phyloP scores from a whole-genome alignment of 2,797 vertebrate genomes.

The Mallotus villosus region DNA sequence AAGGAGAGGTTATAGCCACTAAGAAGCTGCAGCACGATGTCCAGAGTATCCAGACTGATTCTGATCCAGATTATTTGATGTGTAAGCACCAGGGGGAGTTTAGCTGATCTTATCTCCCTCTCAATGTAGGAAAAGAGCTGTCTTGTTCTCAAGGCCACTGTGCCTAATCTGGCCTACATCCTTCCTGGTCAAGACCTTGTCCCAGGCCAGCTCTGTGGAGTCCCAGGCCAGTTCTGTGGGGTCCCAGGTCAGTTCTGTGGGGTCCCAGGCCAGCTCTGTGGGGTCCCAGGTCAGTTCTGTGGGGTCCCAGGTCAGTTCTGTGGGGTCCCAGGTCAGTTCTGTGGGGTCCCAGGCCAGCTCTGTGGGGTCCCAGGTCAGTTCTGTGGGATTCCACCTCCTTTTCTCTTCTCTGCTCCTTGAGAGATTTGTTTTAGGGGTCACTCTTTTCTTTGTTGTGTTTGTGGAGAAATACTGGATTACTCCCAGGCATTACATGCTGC shows the following conservation, averaged over 20 bases:
- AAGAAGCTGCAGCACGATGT: background rate
- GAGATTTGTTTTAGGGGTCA: too few relatives aligned
- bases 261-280: background rate
- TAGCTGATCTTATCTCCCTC: constrained; percentile 22
- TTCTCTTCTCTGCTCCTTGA: too few relatives aligned
- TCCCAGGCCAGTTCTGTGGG: background rate
- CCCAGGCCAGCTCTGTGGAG: background rate
- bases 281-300: background rate
- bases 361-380: background rate
- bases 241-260: background rate
- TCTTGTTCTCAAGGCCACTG: constrained; percentile 14
- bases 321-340: background rate
- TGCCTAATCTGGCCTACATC: constrained; percentile 29
- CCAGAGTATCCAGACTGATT: constrained; percentile 16
- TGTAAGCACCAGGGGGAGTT: constrained; percentile 6
- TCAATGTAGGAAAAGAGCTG: constrained; percentile 13
- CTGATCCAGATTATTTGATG: constrained; percentile 14
- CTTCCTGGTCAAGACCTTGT: constrained; percentile 16
- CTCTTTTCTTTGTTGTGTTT: too few relatives aligned
- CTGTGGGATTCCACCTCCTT: too few relatives aligned
- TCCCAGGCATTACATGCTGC: too few relatives aligned
- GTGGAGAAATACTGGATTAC: too few relatives aligned
- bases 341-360: background rate
- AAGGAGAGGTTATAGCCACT: background rate
- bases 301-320: background rate